Percentiles rank a stretch among this genome's conserved stretches.
These are phyloP conservation scores for Grammomys surdaster DNA, from an alignment of 2,113 vertebrate genomes.

Conservation along the genomic window DNA sequence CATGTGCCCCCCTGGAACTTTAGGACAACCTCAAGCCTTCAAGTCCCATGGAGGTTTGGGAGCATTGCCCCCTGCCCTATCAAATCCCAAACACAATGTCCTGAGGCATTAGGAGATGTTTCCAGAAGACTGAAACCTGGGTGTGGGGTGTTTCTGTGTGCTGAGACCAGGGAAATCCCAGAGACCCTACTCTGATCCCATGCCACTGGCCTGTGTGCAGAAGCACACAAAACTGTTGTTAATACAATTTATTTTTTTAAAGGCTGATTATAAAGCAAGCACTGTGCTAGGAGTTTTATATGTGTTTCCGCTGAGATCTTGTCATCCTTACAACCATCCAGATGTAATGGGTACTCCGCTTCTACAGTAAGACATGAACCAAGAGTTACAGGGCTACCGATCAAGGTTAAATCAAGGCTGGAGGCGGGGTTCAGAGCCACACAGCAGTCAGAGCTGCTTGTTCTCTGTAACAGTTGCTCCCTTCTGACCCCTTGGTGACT, in stretches of 20 bases:
- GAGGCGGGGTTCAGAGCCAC: neutral
- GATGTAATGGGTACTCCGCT: neutral
- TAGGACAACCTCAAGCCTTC: neutral
- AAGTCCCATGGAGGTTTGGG: neutral
- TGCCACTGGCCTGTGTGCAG: neutral
- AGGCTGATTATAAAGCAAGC: neutral
- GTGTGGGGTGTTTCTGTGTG: neutral
- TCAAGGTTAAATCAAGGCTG: neutral
- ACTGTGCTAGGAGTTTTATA: neutral
- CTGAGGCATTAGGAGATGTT: neutral
- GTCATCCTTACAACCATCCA: neutral
- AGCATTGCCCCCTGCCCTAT: neutral
- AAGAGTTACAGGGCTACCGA: neutral
- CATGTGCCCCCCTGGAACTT: neutral
- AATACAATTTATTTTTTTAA: neutral
- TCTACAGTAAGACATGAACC: neutral
- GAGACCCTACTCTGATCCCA: neutral
- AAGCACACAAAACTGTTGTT: neutral
- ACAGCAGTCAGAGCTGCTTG: neutral
- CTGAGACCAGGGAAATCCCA: constrained; percentile 7
- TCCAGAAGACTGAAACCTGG: neutral
- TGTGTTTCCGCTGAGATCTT: neutral
- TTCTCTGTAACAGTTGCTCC: neutral
- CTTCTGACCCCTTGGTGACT: neutral
- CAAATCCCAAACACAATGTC: neutral